phyloP scores from a whole-genome alignment of 1,140 invertebrate genomes.

The Euura saliciscinereae region DNA sequence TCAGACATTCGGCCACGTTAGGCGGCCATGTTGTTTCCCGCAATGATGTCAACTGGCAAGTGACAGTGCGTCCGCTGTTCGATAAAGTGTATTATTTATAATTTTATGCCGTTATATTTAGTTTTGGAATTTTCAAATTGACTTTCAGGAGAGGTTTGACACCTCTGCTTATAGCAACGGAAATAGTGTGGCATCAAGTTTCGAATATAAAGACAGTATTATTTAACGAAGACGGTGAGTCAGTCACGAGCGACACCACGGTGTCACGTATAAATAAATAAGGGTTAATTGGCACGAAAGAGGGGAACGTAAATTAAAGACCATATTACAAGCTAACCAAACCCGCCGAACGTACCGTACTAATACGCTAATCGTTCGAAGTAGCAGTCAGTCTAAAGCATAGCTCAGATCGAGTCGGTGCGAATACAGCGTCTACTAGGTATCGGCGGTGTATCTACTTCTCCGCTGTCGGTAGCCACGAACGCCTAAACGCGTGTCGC shows the following conservation, averaged over 20 bases:
- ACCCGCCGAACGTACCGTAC: background rate
- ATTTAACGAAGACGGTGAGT: conserved; percentile 23
- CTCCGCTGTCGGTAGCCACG: background rate
- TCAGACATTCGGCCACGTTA: background rate
- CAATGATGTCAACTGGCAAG: conserved; percentile 52
- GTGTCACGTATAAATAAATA: conserved; percentile 27
- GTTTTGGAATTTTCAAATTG: conserved; percentile 9
- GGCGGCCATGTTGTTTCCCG: conserved; percentile 19
- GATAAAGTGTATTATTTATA: conserved; percentile 40
- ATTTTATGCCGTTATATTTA: conserved; percentile 40
- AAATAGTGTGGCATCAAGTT: conserved; percentile 7
- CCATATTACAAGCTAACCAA: background rate
- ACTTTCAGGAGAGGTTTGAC: background rate
- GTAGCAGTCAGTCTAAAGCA: background rate
- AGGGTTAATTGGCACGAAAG: conserved; percentile 43
- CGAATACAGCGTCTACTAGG: background rate
- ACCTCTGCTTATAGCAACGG: too few species aligned
- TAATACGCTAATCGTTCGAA: background rate
- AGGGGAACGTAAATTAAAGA: conserved; percentile 35
- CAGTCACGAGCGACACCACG: conserved; percentile 13
- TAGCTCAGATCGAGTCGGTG: background rate
- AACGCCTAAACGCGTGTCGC: background rate
- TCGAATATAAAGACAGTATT: background rate
- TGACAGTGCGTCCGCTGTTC: conserved; percentile 46
- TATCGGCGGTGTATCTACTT: background rate